These are phyloP conservation scores for Dendroctonus ponderosae DNA, from an alignment of 1,140 invertebrate species.

Conservation along the genomic window DNA sequence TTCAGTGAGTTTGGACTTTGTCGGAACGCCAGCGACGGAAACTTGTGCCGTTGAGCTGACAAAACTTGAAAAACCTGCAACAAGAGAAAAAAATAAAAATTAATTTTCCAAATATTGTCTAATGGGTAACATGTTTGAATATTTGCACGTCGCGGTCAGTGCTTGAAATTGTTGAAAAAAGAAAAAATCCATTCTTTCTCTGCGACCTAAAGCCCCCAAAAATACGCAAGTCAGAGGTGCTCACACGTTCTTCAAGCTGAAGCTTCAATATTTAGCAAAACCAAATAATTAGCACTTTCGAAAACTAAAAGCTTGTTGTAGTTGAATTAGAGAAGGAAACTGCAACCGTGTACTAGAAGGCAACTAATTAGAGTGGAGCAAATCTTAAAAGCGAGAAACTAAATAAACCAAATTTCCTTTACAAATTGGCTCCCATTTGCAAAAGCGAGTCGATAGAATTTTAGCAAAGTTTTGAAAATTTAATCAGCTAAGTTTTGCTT, in stretches of 20 bases:
- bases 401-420: slow-evolving; percentile 19
- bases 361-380: not conserved
- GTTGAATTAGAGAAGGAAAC: too few relatives aligned
- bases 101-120: not conserved
- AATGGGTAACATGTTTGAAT: too few relatives aligned
- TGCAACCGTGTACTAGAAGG: too few relatives aligned
- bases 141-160: too few relatives aligned
- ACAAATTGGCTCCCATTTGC: slow-evolving; percentile 20
- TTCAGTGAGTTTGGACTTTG: slow-evolving; percentile 41
- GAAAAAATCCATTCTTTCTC: too few relatives aligned
- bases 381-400: slow-evolving; percentile 8
- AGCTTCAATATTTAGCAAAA: too few relatives aligned
- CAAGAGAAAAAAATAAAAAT: not conserved
- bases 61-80: slow-evolving; percentile 39
- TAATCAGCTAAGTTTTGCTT: slow-evolving; percentile 32
- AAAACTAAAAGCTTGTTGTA: too few relatives aligned
- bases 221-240: too few relatives aligned
- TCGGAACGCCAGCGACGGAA: slow-evolving; percentile 34
- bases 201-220: too few relatives aligned
- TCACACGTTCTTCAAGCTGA: too few relatives aligned
- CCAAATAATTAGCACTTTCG: too few relatives aligned
- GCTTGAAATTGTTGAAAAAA: too few relatives aligned
- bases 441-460: slow-evolving; percentile 27
- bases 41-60: slow-evolving; percentile 34
- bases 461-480: slow-evolving; percentile 26